Evolutionary conservation across 2,113 vertebrate genomes (phyloP), one percentile per base, ranked within the genome.

Genomic region (Daubentonia madagascariensis): DNA sequence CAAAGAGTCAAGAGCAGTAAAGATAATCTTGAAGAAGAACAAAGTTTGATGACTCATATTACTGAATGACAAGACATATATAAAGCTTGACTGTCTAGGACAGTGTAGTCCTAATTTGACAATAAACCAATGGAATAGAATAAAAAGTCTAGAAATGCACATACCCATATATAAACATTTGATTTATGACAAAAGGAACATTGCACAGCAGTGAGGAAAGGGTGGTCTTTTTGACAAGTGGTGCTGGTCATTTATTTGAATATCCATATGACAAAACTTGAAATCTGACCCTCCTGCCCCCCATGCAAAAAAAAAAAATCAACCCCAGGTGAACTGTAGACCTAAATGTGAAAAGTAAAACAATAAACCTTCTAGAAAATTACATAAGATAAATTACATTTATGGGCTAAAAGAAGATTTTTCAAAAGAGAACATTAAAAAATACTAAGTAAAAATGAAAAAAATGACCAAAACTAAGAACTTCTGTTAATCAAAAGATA

Each of bases 261-360:
- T 1, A 7, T 0, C 52, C 83, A 37, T 3, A 1, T 6, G 72
- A 6, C 18, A 13, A 57, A 57, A 22, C 54, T 22, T 4, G 1
- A 16, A 75, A 30, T 35, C 11, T 48, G 35, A 37, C n/a, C 37
- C 18, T 14, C 13, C 6, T 12, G 25, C 37, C 8, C 22, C 37
- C n/a, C 68, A 23, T 16, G 52, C 7, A n/a, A 1, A 18, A 25
- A 35, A 54, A 43, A 65, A 52, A 61, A 48, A 8, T 5, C 4
- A 52, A 8, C 32, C 52, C 52, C 2, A 6, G 54, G 84, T 32
- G 5, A 59, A 32, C 6, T 11, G 5, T 40, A 43, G 50, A 14
- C 25, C 18, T 13, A 32, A 48, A 30, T 59, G 67, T 20, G 43
- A 18, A 37, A 14, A 59, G 17, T 72, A 61, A 37, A 59, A 80